Evolutionary conservation across 2,888 invertebrate genomes (phyloP), one percentile per base, ranked within the genome.

Genomic region (Drosophila mettleri): DNA sequence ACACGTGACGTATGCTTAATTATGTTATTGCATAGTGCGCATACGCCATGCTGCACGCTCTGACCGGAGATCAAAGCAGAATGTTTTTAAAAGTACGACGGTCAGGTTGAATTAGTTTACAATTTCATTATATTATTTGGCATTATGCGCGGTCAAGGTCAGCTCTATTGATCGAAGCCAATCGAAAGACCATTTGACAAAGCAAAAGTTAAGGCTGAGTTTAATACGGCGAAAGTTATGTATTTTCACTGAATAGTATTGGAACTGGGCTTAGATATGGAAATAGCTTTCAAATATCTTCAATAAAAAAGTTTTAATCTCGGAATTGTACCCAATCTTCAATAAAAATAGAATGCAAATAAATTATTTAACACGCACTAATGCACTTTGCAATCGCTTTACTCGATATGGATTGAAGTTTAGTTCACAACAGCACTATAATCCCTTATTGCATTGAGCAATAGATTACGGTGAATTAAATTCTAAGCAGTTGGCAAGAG

Each of bases 1-100:
- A 46, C 74, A 75, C 78, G 78, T 77, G 74, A 64, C 74, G 75
- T 75, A 64, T 77, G 61, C 64, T 64, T 75, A 75, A 75, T 73
- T 75, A 73, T 73, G 46, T 33, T 64, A 52, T 55, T 64, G 58
- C 58, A 73, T 45, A 73, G 72, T 64, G 58, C 69, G 63, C 73
- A 75, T 75, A 60, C 68, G 59, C 57, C 72, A 12, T 29, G 77
- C 39, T 69, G 73, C 49, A 49, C 33, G 41, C 49, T 22, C 14
- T 33, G 16, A 22, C 33, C 6, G 34, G 14, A 52, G 31, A 43
- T 58, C 43, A 53, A 58, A 73, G 20, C 14, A 12, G n/a, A 9
- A 20, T 29, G 24, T 34, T 45, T 16, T 24, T 10, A 10, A n/a
- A 10, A 27, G 34, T 18, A 9, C 31, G 20, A 29, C 20, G 14